A percentile compares a stretch with the other conserved stretches of the same genome.
Conservation (phyloP, 2,888 invertebrate species). For the Ophion ventricosus region DNA sequence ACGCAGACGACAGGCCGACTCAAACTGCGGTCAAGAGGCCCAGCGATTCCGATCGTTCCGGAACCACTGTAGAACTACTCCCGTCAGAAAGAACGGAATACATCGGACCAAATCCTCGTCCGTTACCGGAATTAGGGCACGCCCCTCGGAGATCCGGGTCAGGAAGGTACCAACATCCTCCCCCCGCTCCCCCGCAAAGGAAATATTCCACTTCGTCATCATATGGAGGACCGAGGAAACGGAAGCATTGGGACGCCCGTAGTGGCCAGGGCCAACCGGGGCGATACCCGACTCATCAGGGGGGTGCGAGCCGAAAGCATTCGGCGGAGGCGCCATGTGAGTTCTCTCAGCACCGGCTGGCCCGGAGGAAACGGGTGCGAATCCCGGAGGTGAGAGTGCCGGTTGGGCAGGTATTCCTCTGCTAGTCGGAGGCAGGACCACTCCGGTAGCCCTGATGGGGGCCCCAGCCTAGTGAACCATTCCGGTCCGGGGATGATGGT, state of each 20-base stretch:
- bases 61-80: constrained; percentile 38
- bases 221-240: neutral
- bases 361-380: too few relatives aligned
- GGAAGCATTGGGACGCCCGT: neutral
- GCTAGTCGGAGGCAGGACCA: too few relatives aligned
- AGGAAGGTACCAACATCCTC: constrained; percentile 37
- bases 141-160: constrained; percentile 7
- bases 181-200: neutral
- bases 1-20: neutral
- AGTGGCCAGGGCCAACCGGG: too few relatives aligned
- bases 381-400: too few relatives aligned
- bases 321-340: too few relatives aligned
- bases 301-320: neutral
- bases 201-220: constrained; percentile 32
- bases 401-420: too few relatives aligned
- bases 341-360: too few relatives aligned
- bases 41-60: constrained; percentile 9
- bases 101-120: constrained; percentile 13
- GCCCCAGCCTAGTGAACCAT: too few relatives aligned
- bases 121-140: neutral
- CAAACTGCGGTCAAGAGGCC: neutral
- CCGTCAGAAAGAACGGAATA: constrained; percentile 32
- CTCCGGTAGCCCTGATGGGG: too few relatives aligned
- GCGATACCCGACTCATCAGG: neutral
- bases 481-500: too few relatives aligned